Conservation (phyloP, 2,888 invertebrate genomes). For the Apoda limacodes region DNA sequence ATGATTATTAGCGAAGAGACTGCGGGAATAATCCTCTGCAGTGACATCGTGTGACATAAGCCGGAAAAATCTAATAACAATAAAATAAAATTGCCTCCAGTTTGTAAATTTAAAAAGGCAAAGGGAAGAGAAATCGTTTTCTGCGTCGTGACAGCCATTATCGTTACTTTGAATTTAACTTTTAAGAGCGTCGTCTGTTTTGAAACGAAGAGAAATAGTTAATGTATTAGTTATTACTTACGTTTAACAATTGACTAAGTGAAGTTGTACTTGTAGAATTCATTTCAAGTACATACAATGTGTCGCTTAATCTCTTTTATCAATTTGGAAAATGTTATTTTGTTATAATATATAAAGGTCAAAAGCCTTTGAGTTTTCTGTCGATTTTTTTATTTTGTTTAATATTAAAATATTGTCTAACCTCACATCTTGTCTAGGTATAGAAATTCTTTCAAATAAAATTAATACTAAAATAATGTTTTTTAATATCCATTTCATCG, state of each 20-base stretch:
- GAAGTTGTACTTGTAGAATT: too few species aligned
- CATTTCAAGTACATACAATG: too few species aligned
- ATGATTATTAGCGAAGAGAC: constrained; percentile 67
- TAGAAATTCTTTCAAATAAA: too few species aligned
- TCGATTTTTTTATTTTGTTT: constrained; percentile 23
- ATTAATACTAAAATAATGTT: too few species aligned
- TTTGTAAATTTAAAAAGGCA: constrained; percentile 64
- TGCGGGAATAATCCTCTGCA: constrained; percentile 63
- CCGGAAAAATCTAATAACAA: constrained; percentile 70
- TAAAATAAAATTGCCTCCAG: constrained; percentile 68
- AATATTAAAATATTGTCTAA: too few species aligned
- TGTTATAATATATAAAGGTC: constrained; percentile 6
- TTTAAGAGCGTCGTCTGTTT: constrained; percentile 41
- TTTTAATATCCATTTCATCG: too few species aligned
- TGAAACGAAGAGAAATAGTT: constrained; percentile 16
- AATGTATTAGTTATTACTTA: constrained; percentile 34
- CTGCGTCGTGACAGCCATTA: constrained; percentile 58
- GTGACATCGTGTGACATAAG: constrained; percentile 65
- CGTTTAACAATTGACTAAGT: too few species aligned
- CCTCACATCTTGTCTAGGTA: too few species aligned
- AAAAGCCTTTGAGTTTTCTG: constrained; percentile 19
- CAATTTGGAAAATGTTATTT: too few species aligned
- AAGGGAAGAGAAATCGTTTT: constrained; percentile 64
- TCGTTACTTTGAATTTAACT: constrained; percentile 62
- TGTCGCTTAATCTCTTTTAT: too few species aligned